These are phyloP conservation scores for Lissonota sp. DNA, from an alignment of 2,888 invertebrate species.

Conservation along the genomic window DNA sequence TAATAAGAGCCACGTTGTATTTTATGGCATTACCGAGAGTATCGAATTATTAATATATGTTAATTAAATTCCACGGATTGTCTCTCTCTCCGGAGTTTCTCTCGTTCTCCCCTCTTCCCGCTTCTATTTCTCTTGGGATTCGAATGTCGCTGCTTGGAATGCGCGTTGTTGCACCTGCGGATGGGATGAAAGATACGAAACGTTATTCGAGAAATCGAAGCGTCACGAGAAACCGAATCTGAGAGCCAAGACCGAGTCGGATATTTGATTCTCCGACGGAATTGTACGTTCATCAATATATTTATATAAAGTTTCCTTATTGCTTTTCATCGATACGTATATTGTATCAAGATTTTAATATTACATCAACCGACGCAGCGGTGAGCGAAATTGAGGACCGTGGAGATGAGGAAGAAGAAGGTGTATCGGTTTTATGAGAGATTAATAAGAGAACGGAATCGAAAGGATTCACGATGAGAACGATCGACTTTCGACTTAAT, in stretches of 20 bases:
- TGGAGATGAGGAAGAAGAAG: too few species aligned
- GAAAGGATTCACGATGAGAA: conserved; percentile 34
- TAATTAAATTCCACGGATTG: conserved; percentile 53
- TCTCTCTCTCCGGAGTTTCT: conserved; percentile 12
- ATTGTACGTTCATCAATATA: conserved; percentile 5
- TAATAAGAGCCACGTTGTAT: conserved; percentile 29
- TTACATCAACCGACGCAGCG: too few species aligned
- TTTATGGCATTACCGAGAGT: conserved; percentile 17
- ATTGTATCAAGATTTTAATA: conserved; percentile 24
- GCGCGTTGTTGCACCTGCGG: conserved; percentile 9
- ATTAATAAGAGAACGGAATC: too few species aligned
- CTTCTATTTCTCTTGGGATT: background rate
- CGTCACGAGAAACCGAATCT: conserved; percentile 35
- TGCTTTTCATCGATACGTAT: conserved; percentile 28
- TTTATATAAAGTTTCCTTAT: background rate
- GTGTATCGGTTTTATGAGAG: too few species aligned
- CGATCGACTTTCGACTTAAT: conserved; percentile 60
- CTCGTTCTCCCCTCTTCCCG: background rate
- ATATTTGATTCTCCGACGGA: conserved; percentile 36
- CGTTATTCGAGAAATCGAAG: conserved; percentile 39
- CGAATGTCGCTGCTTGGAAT: background rate
- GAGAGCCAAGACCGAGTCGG: conserved; percentile 20
- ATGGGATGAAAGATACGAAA: conserved; percentile 28
- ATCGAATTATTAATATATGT: conserved; percentile 57
- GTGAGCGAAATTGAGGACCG: too few species aligned